Base-by-base conservation (phyloP, 1,140 invertebrate species). In the Rhyacophila brunnea region DNA sequence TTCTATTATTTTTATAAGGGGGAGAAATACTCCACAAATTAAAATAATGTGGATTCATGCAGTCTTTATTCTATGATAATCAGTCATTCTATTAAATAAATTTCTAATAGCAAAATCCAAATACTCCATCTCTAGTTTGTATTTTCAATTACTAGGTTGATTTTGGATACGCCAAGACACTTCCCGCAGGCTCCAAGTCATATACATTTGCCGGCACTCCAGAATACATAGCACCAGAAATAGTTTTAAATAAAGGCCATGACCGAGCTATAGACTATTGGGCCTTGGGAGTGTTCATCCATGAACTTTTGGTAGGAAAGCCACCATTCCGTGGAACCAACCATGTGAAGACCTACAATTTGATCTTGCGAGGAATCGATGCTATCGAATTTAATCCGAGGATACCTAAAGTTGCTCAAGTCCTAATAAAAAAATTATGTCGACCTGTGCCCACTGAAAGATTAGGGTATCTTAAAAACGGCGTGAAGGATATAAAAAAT, bases 201-300 rank as follows among this genome's bases (percentile, higher is more conserved):
- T 98, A 93, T 87, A 99, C 96, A 1, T 99, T 99, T 79, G 97
- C 96, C 67, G 96, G 96, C 1, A 99, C 93, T 1, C 92, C 92
- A 0, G 91, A 93, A 70, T 94, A 94, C 66, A 87, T 92, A 9
- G 92, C 95, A 2, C 95, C 95, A 0, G 95, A 98, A 82, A 90
- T 98, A 44, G 95, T 98, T 43, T 76, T 95, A n/a, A 96, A 91
- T 72, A 94, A 90, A 72, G 93, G 94, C 10, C 94, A 97, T 69
- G 93, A 96, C 71, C 87, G 89, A 58, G 86, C 92, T 6, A 93
- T 93, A 0, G 96, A 98, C 78, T 96, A 93, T 71, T 98, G 96
- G 96, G 92, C 94, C 0, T 74, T 96, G 28, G 96, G 96, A 0
- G 91, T 98, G 36, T 83, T 98, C 0, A 89, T 95, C 60, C 95